These are phyloP conservation scores for Takifugu bimaculatus DNA, from an alignment of 2,113 vertebrate species.

Conservation along the genomic window DNA sequence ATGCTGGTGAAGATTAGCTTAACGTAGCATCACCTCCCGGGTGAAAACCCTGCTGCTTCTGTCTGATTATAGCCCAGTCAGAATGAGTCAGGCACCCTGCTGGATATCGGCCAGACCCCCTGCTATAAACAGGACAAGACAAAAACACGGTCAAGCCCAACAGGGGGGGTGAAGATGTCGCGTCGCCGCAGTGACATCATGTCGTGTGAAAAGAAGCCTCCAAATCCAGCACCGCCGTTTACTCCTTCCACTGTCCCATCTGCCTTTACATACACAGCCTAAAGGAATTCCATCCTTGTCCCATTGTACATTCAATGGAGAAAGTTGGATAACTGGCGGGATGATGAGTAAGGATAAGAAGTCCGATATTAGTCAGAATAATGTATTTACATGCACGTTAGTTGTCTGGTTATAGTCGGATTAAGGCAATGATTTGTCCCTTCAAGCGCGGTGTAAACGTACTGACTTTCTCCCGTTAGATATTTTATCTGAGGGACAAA, in stretches of 20 bases:
- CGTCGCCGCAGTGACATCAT: conserved; percentile 23
- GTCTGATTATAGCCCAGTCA: conserved; percentile 65
- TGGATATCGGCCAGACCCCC: conserved; percentile 25
- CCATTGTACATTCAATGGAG: no score
- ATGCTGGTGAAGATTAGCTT: conserved; percentile 34
- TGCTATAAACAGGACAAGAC: conserved; percentile 23
- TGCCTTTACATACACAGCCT: no score
- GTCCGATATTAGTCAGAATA: no score
- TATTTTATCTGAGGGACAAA: conserved; percentile 71
- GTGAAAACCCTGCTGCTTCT: conserved; percentile 42
- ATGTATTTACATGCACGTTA: no score
- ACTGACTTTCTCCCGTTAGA: conserved; percentile 55
- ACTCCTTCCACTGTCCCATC: conserved; percentile 8
- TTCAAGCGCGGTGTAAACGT: background rate
- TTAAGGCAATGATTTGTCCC: no score
- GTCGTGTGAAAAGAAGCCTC: conserved; percentile 32
- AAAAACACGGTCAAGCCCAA: conserved; percentile 53
- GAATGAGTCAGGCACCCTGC: conserved; percentile 55
- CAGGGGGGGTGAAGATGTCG: conserved; percentile 56
- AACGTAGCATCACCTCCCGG: conserved; percentile 25
- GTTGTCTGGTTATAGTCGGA: no score
- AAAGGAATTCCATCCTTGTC: no score
- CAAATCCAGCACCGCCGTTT: conserved; percentile 18
- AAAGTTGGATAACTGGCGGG: no score
- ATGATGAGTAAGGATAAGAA: no score